phyloP scores from a whole-genome alignment of 2,888 invertebrate species.

The Drosophila subsilvestris region DNA sequence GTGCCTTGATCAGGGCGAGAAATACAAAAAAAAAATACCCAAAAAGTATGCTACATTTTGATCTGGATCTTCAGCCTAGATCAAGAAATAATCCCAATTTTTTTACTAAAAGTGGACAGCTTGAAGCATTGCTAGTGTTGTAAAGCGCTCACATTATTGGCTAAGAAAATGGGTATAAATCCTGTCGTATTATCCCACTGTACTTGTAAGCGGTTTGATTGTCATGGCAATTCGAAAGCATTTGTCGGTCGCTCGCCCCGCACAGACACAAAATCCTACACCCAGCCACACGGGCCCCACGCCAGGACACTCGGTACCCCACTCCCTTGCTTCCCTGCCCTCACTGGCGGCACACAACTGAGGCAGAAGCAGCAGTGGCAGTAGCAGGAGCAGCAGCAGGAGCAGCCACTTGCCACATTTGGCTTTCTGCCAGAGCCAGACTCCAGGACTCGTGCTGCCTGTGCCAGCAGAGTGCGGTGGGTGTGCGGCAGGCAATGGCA shows the following conservation, averaged over 20 bases:
- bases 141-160: not conserved
- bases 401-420: conserved; percentile 76
- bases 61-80: not conserved
- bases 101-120: conserved; percentile 21
- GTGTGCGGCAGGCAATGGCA: conserved; percentile 66
- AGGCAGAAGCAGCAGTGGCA: conserved; percentile 16
- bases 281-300: conserved; percentile 18
- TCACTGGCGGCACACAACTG: conserved; percentile 2
- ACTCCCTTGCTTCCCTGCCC: conserved; percentile 2
- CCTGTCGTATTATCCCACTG: conserved; percentile 51
- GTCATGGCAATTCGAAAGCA: conserved; percentile 83
- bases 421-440: conserved; percentile 72
- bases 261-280: conserved; percentile 42
- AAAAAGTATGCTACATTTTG: not conserved
- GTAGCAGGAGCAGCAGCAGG: conserved; percentile 44
- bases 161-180: not conserved
- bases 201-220: conserved; percentile 77
- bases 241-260: conserved; percentile 75
- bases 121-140: conserved; percentile 11
- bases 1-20: conserved; percentile 35
- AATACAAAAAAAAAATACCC: not conserved
- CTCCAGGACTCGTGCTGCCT: conserved; percentile 40
- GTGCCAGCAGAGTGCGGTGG: conserved; percentile 33
- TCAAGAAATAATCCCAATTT: not conserved
- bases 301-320: conserved; percentile 10